phyloP scores from a whole-genome alignment of 2,888 invertebrate genomes.

The Thera britannica region DNA sequence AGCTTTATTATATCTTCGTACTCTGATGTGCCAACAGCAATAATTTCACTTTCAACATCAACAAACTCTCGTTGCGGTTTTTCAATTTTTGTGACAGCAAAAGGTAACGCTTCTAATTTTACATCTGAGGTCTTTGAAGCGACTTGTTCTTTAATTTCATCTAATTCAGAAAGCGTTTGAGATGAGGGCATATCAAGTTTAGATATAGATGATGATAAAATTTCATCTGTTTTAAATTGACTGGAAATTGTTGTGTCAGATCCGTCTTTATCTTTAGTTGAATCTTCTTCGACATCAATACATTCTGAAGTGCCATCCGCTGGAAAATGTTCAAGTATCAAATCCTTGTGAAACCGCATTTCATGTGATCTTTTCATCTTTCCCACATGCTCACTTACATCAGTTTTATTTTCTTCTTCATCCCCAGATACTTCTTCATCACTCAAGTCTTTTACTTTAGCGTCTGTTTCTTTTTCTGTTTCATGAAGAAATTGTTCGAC shows the following conservation, averaged over 20 bases:
- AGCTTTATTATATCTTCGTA: constrained; percentile 73
- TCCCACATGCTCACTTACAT: constrained; percentile 84
- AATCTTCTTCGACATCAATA: constrained; percentile 73
- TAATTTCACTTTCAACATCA: constrained; percentile 80
- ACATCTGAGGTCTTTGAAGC: constrained; percentile 51
- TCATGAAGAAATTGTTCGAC: constrained; percentile 82
- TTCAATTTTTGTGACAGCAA: constrained; percentile 70
- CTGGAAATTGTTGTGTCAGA: constrained; percentile 79
- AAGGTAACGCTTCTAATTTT: constrained; percentile 67
- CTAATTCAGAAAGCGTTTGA: constrained; percentile 62
- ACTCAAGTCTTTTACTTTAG: constrained; percentile 75
- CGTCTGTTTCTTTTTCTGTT: constrained; percentile 59
- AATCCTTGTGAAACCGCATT: constrained; percentile 91
- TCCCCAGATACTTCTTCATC: constrained; percentile 84
- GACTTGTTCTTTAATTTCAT: constrained; percentile 60
- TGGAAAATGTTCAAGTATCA: constrained; percentile 79
- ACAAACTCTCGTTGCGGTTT: constrained; percentile 73
- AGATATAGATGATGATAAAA: constrained; percentile 76
- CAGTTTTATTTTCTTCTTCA: constrained; percentile 81
- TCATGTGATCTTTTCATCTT: constrained; percentile 96
- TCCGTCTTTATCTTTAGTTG: constrained; percentile 69
- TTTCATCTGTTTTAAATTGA: constrained; percentile 76
- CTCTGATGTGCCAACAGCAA: constrained; percentile 74
- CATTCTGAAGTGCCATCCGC: constrained; percentile 72
- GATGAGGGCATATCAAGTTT: constrained; percentile 73